Evolutionary conservation across 2,113 vertebrate genomes (phyloP).

Genomic region (Halichoerus grypus): DNA sequence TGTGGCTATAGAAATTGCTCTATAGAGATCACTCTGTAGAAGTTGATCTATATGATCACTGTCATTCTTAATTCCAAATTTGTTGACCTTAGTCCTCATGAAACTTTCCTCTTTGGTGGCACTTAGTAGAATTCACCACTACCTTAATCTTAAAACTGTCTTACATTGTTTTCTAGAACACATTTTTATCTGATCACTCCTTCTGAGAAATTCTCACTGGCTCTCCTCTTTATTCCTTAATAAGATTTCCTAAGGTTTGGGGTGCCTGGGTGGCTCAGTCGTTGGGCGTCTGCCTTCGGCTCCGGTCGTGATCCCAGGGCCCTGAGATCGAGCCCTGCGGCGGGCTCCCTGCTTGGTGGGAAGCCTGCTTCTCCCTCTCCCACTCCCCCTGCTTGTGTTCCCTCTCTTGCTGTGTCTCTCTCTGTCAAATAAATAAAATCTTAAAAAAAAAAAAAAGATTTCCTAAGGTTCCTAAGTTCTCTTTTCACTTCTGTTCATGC

Average conservation of each 20-base stretch:
- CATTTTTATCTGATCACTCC: neutral
- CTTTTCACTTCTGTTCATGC: neutral
- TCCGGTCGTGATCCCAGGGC: too few relatives aligned
- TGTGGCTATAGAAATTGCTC: neutral
- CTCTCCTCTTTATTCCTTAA: neutral
- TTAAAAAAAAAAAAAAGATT: neutral
- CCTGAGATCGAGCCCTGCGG: too few relatives aligned
- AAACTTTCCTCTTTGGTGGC: neutral
- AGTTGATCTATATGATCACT: neutral
- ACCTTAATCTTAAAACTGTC: neutral
- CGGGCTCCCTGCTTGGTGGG: too few relatives aligned
- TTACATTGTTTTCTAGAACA: slow-evolving; percentile 3
- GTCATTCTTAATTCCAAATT: slow-evolving; percentile 3
- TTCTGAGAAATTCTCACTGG: neutral
- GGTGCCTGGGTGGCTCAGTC: too few relatives aligned
- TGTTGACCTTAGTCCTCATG: neutral
- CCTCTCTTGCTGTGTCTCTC: too few relatives aligned
- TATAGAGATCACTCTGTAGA: neutral
- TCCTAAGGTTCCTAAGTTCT: neutral
- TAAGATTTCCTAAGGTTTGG: neutral
- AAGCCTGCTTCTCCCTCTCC: too few relatives aligned
- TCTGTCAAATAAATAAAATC: too few relatives aligned
- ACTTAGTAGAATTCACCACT: neutral
- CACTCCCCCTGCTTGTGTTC: too few relatives aligned
- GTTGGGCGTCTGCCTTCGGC: too few relatives aligned